Evolutionary conservation across 2,888 invertebrate species (phyloP).

Genomic region (Ennomos quercinarius): DNA sequence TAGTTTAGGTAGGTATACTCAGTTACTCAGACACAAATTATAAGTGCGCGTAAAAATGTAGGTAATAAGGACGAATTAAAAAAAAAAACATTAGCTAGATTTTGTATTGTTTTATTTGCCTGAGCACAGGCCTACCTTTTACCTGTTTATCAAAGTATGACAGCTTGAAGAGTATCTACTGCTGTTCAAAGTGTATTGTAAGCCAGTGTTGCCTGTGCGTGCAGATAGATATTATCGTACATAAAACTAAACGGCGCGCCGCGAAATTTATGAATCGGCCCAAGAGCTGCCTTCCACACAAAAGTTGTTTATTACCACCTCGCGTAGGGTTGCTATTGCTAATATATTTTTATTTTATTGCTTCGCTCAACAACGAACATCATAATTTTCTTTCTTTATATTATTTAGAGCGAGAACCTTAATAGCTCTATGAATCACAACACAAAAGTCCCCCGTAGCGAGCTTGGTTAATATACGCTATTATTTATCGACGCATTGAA

Average conservation of each 20-base stretch:
- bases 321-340: slow-evolving; percentile 75
- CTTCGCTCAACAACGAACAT: slow-evolving; percentile 61
- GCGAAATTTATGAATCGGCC: slow-evolving; percentile 81
- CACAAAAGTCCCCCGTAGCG: slow-evolving; percentile 69
- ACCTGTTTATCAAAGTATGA: too few relatives aligned
- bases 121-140: too few relatives aligned
- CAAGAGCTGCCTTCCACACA: slow-evolving; percentile 81
- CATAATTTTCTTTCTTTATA: slow-evolving; percentile 73
- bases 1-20: too few relatives aligned
- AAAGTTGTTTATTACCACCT: slow-evolving; percentile 78
- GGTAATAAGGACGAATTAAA: too few relatives aligned
- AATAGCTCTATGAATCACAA: slow-evolving; percentile 71
- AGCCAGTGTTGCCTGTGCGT: slow-evolving; percentile 52
- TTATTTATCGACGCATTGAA: slow-evolving; percentile 61
- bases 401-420: slow-evolving; percentile 69
- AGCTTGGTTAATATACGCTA: slow-evolving; percentile 66
- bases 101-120: too few relatives aligned
- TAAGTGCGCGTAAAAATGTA: too few relatives aligned
- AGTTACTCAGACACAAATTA: too few relatives aligned
- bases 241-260: slow-evolving; percentile 81
- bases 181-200: slow-evolving; percentile 32
- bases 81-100: too few relatives aligned
- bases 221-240: slow-evolving; percentile 78
- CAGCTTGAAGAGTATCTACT: slow-evolving; percentile 5
- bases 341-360: slow-evolving; percentile 71